phyloP scores from a whole-genome alignment of 2,797 vertebrate genomes.

The Molossus alvarezi region DNA sequence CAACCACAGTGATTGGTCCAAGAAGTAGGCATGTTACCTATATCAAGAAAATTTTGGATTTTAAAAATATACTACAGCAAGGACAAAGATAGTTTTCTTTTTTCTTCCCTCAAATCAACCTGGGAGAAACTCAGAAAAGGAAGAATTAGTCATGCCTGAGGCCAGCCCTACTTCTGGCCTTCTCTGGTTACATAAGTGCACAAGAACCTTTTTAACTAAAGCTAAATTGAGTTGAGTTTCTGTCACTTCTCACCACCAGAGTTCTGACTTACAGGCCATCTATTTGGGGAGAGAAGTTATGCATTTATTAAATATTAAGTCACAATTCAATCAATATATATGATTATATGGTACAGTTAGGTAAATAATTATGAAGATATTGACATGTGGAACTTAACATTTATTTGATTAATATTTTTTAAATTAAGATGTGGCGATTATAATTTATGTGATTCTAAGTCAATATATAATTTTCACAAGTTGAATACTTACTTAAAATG shows the following conservation, averaged over 20 bases:
- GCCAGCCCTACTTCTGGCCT: neutral
- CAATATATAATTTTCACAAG: constrained; percentile 56
- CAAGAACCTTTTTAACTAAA: neutral
- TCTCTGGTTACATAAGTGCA: constrained; percentile 36
- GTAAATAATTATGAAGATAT: constrained; percentile 59
- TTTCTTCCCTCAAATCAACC: constrained; percentile 54
- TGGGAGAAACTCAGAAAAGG: constrained; percentile 37
- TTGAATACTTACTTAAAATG: constrained; percentile 53
- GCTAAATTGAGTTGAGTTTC: constrained; percentile 52
- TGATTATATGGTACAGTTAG: constrained; percentile 41
- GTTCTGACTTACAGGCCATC: constrained; percentile 16
- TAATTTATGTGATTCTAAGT: constrained; percentile 64
- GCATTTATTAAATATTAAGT: constrained; percentile 29
- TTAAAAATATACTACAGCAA: neutral
- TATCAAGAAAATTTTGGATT: constrained; percentile 24
- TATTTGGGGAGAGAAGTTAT: neutral
- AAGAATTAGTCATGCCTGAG: constrained; percentile 20
- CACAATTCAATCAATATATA: constrained; percentile 6
- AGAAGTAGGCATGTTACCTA: neutral
- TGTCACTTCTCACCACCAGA: constrained; percentile 23
- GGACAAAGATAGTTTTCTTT: constrained; percentile 5
- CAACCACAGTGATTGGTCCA: neutral
- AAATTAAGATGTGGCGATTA: constrained; percentile 59
- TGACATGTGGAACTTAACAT: neutral
- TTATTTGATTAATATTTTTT: constrained; percentile 57